Evolutionary conservation across 2,888 invertebrate genomes (phyloP), one percentile per base, ranked within the genome.

Genomic region (Cheilosia scutellata): DNA sequence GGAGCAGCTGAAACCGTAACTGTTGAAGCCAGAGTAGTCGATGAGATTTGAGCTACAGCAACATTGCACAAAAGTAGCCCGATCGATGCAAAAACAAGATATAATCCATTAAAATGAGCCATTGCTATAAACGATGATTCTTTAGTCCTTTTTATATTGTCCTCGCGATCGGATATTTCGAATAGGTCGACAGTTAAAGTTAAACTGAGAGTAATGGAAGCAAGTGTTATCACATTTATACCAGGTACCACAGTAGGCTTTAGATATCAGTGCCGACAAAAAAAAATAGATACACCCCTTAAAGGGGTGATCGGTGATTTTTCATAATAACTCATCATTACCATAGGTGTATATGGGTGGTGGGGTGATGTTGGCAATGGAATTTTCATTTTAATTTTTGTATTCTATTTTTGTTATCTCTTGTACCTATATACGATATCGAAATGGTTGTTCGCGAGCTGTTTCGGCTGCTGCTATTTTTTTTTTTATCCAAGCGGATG

Each of bases 141-240:
- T 5, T 40, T 16, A 51, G 53, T 72, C 51, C 51, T 72, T 37
- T 42, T 42, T 53, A n/a, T 37, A 0, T 53, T 11, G 37, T 37
- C 11, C 37, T 37, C 37, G 37, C 37, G 37, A 37, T 68, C 27
- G 58, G 51, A 40, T 49, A 60, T 76, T 60, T 76, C 75, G 75
- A 75, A 75, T 65, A 20, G 11, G 55, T 76, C 76, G 68, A 42
- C 42, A 25, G 66, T 51, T 53, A 44, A 58, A 76, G 31, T 49
- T 68, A 44, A 60, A 76, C 76, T 76, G 76, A 68, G 51, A 37
- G 53, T 33, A 37, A 58, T 68, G 29, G 49, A 16, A 57, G 42
- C n/a, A 13, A 7, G 40, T 51, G 68, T 42, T 66, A 76, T 60
- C 76, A 62, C 58, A 76, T 76, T 68, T 76, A 76, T 76, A 76